Base-by-base conservation (phyloP, 2,113 vertebrate species). In the Campylomormyrus tamandua region DNA sequence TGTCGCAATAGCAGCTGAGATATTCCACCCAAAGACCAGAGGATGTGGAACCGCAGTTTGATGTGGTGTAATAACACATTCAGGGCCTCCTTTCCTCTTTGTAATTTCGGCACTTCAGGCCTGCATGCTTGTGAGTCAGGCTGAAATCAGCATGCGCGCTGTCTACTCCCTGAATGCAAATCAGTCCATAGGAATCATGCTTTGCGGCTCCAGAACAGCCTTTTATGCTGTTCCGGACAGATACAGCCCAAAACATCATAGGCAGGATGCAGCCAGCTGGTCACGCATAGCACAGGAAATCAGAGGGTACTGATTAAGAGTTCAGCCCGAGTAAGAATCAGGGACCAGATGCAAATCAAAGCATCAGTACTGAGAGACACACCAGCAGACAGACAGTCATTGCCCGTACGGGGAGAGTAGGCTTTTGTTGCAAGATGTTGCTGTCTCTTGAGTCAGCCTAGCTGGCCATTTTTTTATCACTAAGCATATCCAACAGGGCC, bases 141-240 rank as follows among this genome's bases (percentile, higher is more conserved):
- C 45, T 85, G 9, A 49, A 85, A 85, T 49, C 83, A 49, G 46
- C 15, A 53, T 88, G 77, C 58, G 66, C 24, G n/a, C 62, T 83
- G 48, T 90, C 86, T n/a, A 56, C 70, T 89, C 87, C 88, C 31
- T 53, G 21, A 53, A 91, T 89, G 89, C 84, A 88, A 89, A 91
- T 91, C n/a, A 85, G 56, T 48, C 50, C 88, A 52, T 84, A 46
- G 39, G 83, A 88, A 83, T 58, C 42, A 62, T 48, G 80, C 80
- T 58, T 7, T 58, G 89, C 77, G 17, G 74, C 15, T 80, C 15
- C 35, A 80, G 19, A 80, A 80, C 74, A 56, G 90, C 19, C 70
- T 56, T 87, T 88, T 89, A 27, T 49, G 13, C 2, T 31, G n/a
- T 89, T 49, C 89, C 49, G 87, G 31, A 88, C 39, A 89, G 39